phyloP scores from a whole-genome alignment of 2,888 invertebrate species.

The Callyntrura sp. region DNA sequence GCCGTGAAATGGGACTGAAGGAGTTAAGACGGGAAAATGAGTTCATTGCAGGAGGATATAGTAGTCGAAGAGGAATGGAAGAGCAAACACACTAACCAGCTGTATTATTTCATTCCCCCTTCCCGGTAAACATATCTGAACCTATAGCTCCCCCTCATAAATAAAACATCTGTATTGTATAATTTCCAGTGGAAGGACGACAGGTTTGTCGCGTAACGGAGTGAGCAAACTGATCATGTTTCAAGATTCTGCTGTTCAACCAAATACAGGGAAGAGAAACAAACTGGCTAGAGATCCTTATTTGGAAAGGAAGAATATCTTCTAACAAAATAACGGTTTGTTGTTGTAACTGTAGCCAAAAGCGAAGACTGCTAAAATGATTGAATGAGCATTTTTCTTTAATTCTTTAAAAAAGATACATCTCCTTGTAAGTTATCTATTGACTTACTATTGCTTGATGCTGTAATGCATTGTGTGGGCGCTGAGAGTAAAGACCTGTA shows the following conservation, averaged over 20 bases:
- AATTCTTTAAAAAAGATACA: too few species aligned
- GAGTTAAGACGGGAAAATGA: slow-evolving; percentile 25
- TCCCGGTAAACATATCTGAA: neutral
- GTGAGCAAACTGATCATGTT: slow-evolving; percentile 26
- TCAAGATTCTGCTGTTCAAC: neutral
- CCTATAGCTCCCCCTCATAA: neutral
- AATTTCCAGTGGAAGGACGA: neutral
- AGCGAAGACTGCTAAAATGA: too few species aligned
- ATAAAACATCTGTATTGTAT: neutral
- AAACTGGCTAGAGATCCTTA: too few species aligned
- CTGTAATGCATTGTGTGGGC: too few species aligned
- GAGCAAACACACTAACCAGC: neutral
- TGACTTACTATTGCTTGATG: too few species aligned
- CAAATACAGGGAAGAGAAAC: neutral
- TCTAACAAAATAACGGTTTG: neutral
- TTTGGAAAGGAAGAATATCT: neutral
- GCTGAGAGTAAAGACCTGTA: too few species aligned
- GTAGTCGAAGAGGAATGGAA: neutral
- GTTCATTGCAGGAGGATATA: too few species aligned
- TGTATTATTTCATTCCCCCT: slow-evolving; percentile 6
- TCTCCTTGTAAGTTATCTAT: too few species aligned
- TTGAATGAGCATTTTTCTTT: too few species aligned
- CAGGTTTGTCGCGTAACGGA: slow-evolving; percentile 41
- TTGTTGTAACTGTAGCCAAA: neutral
- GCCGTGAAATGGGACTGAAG: neutral